Evolutionary conservation across 1,140 invertebrate genomes (phyloP).

Genomic region (Drosophila tropicalis): DNA sequence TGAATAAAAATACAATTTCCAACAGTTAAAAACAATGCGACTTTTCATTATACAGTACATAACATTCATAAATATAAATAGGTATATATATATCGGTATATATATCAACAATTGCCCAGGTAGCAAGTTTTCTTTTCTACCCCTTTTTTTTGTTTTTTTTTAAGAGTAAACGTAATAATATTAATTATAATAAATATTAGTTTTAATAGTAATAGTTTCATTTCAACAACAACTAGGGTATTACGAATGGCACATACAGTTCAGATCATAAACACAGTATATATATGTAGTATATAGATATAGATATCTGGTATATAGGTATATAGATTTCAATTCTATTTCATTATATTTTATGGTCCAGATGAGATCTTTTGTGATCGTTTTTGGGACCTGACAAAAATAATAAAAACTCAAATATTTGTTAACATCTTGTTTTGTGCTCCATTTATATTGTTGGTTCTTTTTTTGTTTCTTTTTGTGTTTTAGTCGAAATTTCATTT

Average conservation of each 20-base stretch:
- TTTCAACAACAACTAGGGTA: conserved; percentile 73
- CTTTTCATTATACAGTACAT: conserved; percentile 55
- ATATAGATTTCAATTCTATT: conserved; percentile 24
- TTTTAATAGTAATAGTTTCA: conserved; percentile 62
- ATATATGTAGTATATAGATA: conserved; percentile 26
- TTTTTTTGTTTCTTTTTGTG: not conserved
- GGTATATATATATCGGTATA: conserved; percentile 41
- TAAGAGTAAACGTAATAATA: conserved; percentile 60
- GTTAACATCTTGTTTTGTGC: conserved; percentile 10
- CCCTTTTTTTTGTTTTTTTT: conserved; percentile 1
- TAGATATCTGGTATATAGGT: conserved; percentile 31
- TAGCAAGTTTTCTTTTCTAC: conserved; percentile 55
- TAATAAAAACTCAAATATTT: conserved; percentile 22
- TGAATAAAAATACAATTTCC: conserved; percentile 74
- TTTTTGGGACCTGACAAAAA: conserved; percentile 8
- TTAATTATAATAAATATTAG: conserved; percentile 59
- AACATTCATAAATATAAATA: conserved; percentile 61
- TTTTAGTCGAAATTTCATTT: conserved; percentile 66
- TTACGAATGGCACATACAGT: conserved; percentile 78
- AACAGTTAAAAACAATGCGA: conserved; percentile 50
- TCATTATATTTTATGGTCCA: conserved; percentile 32
- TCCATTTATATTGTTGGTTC: not conserved
- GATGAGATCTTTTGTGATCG: not conserved
- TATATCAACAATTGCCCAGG: conserved; percentile 80
- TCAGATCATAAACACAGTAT: conserved; percentile 56